Percentiles rank a stretch among this genome's conserved stretches.
These are phyloP conservation scores for Meteorus sp. DNA, from an alignment of 1,140 invertebrate species.

Conservation along the genomic window DNA sequence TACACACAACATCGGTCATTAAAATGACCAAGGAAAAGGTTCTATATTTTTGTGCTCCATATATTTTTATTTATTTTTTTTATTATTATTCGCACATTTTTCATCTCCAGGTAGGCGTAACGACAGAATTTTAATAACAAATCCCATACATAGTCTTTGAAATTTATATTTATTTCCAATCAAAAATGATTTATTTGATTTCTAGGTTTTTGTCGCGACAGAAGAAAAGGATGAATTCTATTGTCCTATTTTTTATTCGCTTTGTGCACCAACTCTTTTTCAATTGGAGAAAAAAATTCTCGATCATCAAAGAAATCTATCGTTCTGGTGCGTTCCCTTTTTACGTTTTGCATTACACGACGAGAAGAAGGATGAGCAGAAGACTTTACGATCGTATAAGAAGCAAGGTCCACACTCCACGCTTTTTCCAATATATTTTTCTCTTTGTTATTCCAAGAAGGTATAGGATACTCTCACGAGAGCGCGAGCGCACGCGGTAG, in stretches of 20 bases:
- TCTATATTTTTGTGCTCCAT: slow-evolving; percentile 10
- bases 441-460: slow-evolving; percentile 8
- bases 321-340: neutral
- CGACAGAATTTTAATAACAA: neutral
- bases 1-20: slow-evolving; percentile 5
- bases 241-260: too few species aligned
- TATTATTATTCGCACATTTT: neutral
- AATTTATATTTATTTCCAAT: too few species aligned
- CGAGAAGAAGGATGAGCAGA: too few species aligned
- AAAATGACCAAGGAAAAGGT: slow-evolving; percentile 10
- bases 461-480: slow-evolving; percentile 2
- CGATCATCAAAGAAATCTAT: too few species aligned
- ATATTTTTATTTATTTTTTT: slow-evolving; percentile 7
- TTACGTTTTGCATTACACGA: slow-evolving; percentile 3
- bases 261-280: neutral
- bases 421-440: neutral
- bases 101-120: too few species aligned
- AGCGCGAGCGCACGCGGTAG: neutral
- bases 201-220: too few species aligned
- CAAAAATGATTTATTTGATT: too few species aligned
- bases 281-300: too few species aligned
- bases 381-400: slow-evolving; percentile 2
- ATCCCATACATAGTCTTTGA: neutral
- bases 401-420: neutral
- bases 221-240: too few species aligned